These are phyloP conservation scores for Polyommatus iphigenia DNA, from an alignment of 2,888 invertebrate species.

Conservation along the genomic window DNA sequence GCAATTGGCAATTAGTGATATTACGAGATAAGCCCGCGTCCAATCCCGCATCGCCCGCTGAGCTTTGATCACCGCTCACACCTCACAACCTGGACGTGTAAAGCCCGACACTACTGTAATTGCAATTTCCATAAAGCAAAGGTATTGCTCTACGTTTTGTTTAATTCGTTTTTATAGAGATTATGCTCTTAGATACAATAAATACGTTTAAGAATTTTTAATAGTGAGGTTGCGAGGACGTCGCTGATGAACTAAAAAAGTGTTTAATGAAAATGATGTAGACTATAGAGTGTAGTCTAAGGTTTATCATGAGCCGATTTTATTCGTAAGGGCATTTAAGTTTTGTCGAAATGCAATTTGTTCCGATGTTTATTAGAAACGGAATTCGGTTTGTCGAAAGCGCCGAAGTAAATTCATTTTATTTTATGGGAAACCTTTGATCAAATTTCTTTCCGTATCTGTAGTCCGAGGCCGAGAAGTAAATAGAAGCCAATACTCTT, in stretches of 20 bases:
- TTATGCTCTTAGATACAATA: not conserved
- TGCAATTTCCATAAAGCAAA: not conserved
- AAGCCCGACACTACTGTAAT: not conserved
- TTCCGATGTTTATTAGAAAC: not conserved
- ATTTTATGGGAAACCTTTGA: conserved; percentile 32
- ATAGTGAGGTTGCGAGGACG: not conserved
- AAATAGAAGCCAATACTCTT: conserved; percentile 38
- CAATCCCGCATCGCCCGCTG: conserved; percentile 7
- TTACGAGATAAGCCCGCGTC: conserved; percentile 46
- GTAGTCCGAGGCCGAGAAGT: conserved; percentile 32
- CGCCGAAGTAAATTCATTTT: conserved; percentile 27
- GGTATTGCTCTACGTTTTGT: not conserved
- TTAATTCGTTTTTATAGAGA: not conserved
- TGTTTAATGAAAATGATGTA: not conserved
- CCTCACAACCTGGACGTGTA: not conserved
- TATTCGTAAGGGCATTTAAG: not conserved
- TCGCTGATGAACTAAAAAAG: not conserved
- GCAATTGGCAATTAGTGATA: conserved; percentile 73
- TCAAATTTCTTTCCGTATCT: conserved; percentile 29
- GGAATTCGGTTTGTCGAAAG: conserved; percentile 11
- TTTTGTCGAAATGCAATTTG: not conserved
- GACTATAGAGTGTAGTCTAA: not conserved
- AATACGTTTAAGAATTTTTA: not conserved
- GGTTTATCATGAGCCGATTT: not conserved
- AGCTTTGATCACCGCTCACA: conserved; percentile 11